Evolutionary conservation across 2,113 vertebrate species (phyloP).

Genomic region (Lepus europaeus): DNA sequence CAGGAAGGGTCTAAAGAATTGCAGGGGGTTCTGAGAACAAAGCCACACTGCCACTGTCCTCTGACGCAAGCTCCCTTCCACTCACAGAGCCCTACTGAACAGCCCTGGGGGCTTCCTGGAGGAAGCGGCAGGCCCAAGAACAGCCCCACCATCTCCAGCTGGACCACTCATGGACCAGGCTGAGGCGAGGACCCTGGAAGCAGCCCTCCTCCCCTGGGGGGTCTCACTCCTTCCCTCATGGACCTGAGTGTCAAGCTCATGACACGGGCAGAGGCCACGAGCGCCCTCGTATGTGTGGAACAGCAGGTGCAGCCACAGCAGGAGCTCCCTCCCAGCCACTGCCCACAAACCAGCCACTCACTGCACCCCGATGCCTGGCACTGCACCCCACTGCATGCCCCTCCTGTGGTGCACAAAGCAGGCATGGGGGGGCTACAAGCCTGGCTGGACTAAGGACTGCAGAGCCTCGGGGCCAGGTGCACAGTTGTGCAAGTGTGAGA

Average conservation of each 20-base stretch:
- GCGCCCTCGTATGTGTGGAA: not conserved
- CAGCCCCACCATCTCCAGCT: not conserved
- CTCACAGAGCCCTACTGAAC: not conserved
- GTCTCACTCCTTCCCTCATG: not conserved
- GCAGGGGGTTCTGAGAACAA: not conserved
- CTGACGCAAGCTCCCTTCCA: not conserved
- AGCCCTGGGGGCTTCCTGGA: not conserved
- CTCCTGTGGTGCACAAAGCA: no score
- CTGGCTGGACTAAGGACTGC: not conserved
- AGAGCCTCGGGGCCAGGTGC: not conserved
- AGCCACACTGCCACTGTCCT: no score
- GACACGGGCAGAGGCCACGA: no score
- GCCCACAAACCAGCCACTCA: not conserved
- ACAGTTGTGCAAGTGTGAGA: no score
- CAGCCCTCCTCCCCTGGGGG: not conserved
- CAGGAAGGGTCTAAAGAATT: not conserved
- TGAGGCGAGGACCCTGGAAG: not conserved
- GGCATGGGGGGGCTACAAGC: not conserved
- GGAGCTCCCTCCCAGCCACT: not conserved
- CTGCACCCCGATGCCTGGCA: accelerated
- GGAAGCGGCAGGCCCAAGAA: not conserved
- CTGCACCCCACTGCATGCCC: accelerated
- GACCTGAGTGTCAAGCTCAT: not conserved
- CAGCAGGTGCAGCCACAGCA: not conserved
- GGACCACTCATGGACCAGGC: not conserved